Conservation (phyloP, 1,140 invertebrate genomes). For the Caerostris extrusa region DNA sequence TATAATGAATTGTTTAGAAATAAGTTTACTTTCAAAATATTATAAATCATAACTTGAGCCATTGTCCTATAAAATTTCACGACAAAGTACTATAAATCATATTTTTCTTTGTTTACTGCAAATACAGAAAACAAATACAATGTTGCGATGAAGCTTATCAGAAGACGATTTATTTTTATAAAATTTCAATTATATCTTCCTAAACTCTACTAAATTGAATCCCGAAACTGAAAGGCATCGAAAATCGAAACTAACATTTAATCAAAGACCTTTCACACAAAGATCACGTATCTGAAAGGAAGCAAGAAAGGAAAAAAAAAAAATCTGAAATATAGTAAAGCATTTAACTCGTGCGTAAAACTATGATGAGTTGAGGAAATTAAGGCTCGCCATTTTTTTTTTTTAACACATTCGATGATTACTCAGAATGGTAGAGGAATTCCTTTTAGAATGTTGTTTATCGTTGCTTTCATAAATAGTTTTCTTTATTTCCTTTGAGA, state of each 20-base stretch:
- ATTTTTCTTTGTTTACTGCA: background rate
- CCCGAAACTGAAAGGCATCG: background rate
- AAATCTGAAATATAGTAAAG: constrained; percentile 12
- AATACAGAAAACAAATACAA: background rate
- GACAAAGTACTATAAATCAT: background rate
- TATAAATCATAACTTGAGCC: no score
- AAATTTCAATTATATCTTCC: background rate
- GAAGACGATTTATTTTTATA: background rate
- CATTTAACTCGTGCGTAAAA: constrained; percentile 62
- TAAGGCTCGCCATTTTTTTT: constrained; percentile 46
- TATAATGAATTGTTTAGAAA: no score
- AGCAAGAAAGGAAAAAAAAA: background rate
- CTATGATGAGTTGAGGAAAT: constrained; percentile 64
- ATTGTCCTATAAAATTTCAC: no score
- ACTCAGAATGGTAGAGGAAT: constrained; percentile 54
- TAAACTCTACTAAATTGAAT: background rate
- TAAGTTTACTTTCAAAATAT: no score
- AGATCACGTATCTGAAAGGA: background rate
- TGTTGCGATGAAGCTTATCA: no score
- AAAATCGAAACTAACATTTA: constrained; percentile 29
- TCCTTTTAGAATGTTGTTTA: constrained; percentile 68
- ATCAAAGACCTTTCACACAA: constrained; percentile 7
- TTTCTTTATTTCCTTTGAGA: constrained; percentile 48
- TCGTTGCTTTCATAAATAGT: constrained; percentile 68
- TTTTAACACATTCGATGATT: constrained; percentile 39